Conservation (phyloP, 2,797 vertebrate genomes). For the Sebastiscus tertius region DNA sequence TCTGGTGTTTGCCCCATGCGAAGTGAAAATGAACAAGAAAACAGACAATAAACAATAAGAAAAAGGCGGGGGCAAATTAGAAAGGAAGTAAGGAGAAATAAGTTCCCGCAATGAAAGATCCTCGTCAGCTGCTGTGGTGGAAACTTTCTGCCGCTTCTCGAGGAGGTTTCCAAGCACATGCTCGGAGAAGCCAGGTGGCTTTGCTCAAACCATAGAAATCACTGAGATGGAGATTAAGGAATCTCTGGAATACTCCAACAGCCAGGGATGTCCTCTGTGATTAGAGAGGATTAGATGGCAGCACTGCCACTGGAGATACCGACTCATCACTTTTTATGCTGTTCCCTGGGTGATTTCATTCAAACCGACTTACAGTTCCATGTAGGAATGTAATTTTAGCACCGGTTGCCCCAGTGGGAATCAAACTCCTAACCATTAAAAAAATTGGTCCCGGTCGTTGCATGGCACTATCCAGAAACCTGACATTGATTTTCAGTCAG, state of each 20-base stretch:
- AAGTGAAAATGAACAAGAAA: conserved; percentile 36
- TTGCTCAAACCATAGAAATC: conserved; percentile 43
- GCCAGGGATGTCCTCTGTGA: conserved; percentile 48
- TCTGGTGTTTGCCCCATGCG: background rate
- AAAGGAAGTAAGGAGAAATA: background rate
- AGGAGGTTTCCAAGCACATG: conserved; percentile 16
- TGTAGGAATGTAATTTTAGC: conserved; percentile 17
- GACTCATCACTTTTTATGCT: conserved; percentile 61
- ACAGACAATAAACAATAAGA: background rate
- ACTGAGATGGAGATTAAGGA: conserved; percentile 62
- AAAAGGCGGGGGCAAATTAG: background rate
- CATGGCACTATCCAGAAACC: conserved; percentile 11
- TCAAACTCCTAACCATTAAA: background rate
- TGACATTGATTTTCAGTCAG: conserved; percentile 25
- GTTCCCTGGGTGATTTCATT: conserved; percentile 42
- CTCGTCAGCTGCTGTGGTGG: background rate
- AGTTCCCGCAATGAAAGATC: conserved; percentile 10
- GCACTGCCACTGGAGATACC: conserved; percentile 42
- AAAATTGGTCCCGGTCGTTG: background rate
- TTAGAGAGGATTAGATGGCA: conserved; percentile 55
- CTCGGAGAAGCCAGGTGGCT: conserved; percentile 47
- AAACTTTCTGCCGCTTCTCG: conserved; percentile 15
- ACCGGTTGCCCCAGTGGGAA: conserved; percentile 3
- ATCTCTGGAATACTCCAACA: conserved; percentile 36
- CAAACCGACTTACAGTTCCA: conserved; percentile 24